A percentile compares a stretch with the other conserved stretches of the same genome.
Evolutionary conservation across 2,888 invertebrate genomes (phyloP).

Genomic region (Leptarthrus brevirostris): DNA sequence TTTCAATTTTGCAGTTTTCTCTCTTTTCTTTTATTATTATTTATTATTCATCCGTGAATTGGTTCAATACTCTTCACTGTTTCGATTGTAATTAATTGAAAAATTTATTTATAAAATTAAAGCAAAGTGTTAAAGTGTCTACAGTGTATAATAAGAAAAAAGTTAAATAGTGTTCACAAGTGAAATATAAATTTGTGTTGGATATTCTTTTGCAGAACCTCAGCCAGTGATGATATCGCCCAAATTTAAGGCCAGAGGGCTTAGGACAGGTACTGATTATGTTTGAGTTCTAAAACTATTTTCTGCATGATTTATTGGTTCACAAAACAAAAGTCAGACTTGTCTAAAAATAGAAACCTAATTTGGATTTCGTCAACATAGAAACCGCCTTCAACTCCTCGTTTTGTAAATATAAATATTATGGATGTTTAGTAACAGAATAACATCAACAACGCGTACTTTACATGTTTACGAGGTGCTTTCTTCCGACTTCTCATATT

Average conservation of each 20-base stretch:
- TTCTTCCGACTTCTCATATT: no score
- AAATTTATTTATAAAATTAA: neutral
- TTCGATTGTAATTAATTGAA: neutral
- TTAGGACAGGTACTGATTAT: conserved; percentile 61
- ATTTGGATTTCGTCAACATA: neutral
- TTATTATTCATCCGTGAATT: neutral
- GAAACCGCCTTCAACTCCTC: conserved; percentile 18
- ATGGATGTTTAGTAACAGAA: neutral
- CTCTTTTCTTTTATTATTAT: neutral
- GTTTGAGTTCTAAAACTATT: neutral
- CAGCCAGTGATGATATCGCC: conserved; percentile 78
- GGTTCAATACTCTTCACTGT: neutral
- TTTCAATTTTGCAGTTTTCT: neutral
- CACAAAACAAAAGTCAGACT: neutral
- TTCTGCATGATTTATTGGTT: conserved; percentile 15
- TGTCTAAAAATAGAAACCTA: conserved; percentile 32
- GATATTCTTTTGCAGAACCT: conserved; percentile 67
- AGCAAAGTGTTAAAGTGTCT: conserved; percentile 7
- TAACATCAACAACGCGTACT: neutral
- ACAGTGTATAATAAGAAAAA: neutral
- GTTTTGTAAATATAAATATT: conserved; percentile 31
- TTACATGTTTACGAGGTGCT: no score
- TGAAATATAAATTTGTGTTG: conserved; percentile 33
- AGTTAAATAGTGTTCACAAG: conserved; percentile 20
- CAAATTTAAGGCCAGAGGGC: conserved; percentile 84